Base-by-base conservation (phyloP, 2,888 invertebrate genomes). In the Julus scanicus region DNA sequence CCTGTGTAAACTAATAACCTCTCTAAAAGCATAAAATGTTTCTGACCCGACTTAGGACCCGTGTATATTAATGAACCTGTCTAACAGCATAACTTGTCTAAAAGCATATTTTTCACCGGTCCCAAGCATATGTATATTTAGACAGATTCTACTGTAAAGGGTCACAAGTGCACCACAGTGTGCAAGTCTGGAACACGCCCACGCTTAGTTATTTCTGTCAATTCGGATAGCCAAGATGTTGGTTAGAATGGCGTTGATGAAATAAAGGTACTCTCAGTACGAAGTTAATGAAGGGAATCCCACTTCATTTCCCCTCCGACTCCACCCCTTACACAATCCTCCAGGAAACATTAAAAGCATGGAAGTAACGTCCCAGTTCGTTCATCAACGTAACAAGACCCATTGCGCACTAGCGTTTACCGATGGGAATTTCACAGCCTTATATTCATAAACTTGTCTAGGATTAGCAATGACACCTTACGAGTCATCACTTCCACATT, bases 231-330 rank as follows among this genome's bases (percentile, higher is more conserved):
- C n/a, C 20, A 71, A 71, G 71, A 71, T 71, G 71, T 71, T 17
- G 71, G 71, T 29, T 20, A 29, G 20, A 8, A 17, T 71, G 71
- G 29, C 17, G 29, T 9, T 71, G 71, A 71, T 71, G 71, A 71
- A 71, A 71, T 71, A 20, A 71, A 71, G 71, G 71, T 9, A 20
- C 71, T 9, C n/a, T n/a, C n/a, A n/a, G 71, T 20, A 20, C 8
- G 71, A 71, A 71, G 71, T 71, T 71, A 71, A 71, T 71, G 71
- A 71, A 71, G 71, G 71, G 71, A 71, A 71, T 29, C 71, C 71
- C 71, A 29, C 29, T 71, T 71, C 71, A 71, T 71, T 71, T 71
- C 71, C 6, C 71, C 71, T 29, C 71, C 71, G 71, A 71, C 71
- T 71, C 71, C 71, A 71, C 71, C 71, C 71, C 15, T 71, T 71